Evolutionary conservation across 2,113 vertebrate genomes (phyloP), one percentile per base, ranked within the genome.

Genomic region (Xenus cinereus): DNA sequence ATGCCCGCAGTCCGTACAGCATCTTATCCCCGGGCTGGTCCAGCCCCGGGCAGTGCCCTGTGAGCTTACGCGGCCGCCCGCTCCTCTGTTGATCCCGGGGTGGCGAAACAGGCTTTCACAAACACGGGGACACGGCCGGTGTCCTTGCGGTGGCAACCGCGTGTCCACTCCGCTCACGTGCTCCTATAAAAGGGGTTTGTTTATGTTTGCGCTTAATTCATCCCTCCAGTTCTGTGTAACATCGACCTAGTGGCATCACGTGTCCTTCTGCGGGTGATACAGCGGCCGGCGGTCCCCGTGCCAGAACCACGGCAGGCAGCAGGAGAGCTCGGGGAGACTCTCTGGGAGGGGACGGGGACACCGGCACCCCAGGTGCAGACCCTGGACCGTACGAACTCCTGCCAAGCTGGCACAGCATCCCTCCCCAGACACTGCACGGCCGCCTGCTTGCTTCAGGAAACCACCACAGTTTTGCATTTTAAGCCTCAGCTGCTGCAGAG

Each of bases 391-490:
- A 23, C 48, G 22, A 48, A 77, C 9, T 51, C 60, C 54, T 10
- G 15, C 46, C 24, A 81, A 75, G 48, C 57, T 84, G 48, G 19
- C 66, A n/a, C 4, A 4, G 27, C 0, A 0, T 21, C 46, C 37
- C 46, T 54, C 64, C 20, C 1, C 22, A 21, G 22, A 12, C 53
- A 13, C 26, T 0, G 0, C 30, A 56, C 1, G 3, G 43, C 35
- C 1, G 1, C 18, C 32, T 7, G 10, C 64, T 74, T 71, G 41
- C 75, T 59, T 48, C 50, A n/a, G 80, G 86, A 76, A 72, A 35
- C 57, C 6, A 2, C 41, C 37, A 4, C 7, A 1, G 60, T 9
- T 95, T 95, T 75, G 45, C 48, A 50, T 78, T 92, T 88, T 64
- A 69, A 89, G 57, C 74, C 63, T 63, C 39, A 41, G 72, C 46